A percentile compares a stretch with the other conserved stretches of the same genome.
These are phyloP conservation scores for Brevipalpus yothersi DNA, from an alignment of 1,140 invertebrate species.

Conservation along the genomic window DNA sequence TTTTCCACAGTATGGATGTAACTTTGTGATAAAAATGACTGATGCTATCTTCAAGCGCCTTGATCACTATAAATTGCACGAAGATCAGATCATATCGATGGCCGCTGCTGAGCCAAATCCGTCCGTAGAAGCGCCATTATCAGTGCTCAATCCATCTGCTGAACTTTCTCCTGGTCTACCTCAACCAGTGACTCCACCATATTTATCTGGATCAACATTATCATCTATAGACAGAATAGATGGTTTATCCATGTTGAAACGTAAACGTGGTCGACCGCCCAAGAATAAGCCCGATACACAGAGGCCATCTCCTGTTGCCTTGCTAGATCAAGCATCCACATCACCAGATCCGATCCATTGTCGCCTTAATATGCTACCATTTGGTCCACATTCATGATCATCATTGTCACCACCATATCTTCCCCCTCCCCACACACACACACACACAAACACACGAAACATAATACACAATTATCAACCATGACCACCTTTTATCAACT, in stretches of 20 bases:
- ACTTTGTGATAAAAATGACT: constrained; percentile 48
- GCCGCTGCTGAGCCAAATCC: constrained; percentile 21
- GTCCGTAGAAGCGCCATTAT: not conserved
- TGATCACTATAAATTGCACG: constrained; percentile 74
- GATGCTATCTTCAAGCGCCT: constrained; percentile 60
- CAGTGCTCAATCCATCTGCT: not conserved
- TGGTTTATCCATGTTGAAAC: constrained; percentile 45
- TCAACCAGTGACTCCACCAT: constrained; percentile 26
- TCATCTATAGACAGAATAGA: constrained; percentile 36
- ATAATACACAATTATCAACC: too few relatives aligned
- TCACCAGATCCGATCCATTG: too few relatives aligned
- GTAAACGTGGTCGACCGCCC: constrained; percentile 65
- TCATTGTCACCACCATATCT: too few relatives aligned
- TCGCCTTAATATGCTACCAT: too few relatives aligned
- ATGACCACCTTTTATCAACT: too few relatives aligned
- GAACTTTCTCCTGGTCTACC: not conserved
- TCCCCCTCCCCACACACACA: too few relatives aligned
- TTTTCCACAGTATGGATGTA: constrained; percentile 41
- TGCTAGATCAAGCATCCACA: too few relatives aligned
- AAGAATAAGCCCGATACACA: constrained; percentile 38
- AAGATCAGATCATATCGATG: constrained; percentile 30
- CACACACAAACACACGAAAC: too few relatives aligned
- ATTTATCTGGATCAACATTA: constrained; percentile 5
- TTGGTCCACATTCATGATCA: too few relatives aligned
- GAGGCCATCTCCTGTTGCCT: too few relatives aligned